Conservation (phyloP, 2,797 vertebrate species). For the Nyctalus aviator region DNA sequence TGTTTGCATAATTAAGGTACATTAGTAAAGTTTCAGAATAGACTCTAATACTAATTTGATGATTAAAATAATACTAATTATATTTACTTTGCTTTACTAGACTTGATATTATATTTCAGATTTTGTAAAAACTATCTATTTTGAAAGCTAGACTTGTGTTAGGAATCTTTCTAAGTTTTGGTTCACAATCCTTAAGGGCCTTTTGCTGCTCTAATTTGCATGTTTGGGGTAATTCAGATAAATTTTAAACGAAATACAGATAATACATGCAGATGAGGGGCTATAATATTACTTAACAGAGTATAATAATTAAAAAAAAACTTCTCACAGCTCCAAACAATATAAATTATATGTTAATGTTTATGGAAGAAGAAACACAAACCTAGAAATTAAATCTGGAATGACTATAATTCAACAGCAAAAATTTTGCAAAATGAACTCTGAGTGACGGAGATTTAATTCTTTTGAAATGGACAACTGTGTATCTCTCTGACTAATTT, state of each 20-base stretch:
- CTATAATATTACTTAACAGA: not conserved
- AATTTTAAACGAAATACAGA: not conserved
- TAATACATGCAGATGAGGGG: not conserved
- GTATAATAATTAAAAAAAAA: rapidly evolving
- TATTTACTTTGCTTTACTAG: not conserved
- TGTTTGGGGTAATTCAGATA: not conserved
- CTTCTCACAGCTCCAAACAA: not conserved
- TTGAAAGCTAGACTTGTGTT: not conserved
- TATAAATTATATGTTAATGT: not conserved
- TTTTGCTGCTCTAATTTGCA: not conserved
- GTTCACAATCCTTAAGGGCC: not conserved
- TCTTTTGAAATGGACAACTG: not conserved
- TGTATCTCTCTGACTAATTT: not conserved
- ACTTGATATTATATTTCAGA: not conserved
- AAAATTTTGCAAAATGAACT: not conserved
- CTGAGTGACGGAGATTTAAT: not conserved
- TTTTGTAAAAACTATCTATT: not conserved
- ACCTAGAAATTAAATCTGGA: not conserved
- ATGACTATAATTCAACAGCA: not conserved
- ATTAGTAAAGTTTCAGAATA: not conserved
- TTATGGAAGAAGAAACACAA: not conserved
- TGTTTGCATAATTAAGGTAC: not conserved
- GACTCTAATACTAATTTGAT: rapidly evolving
- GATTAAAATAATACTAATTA: not conserved
- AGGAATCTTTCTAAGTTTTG: not conserved